phyloP scores from a whole-genome alignment of 2,113 vertebrate species.

The Falco punctatus region DNA sequence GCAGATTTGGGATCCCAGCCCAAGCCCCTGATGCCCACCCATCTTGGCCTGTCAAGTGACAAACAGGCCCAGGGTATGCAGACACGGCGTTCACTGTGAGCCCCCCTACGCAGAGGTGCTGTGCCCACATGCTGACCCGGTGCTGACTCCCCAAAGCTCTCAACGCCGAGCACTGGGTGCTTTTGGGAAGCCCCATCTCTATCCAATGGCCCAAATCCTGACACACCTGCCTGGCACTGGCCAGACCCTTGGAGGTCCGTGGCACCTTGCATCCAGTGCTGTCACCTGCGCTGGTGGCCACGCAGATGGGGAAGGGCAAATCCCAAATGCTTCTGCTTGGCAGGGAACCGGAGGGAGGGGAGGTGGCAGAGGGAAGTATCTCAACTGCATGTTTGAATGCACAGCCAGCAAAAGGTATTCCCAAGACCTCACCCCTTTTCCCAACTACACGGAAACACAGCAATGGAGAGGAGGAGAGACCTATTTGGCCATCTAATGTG shows the following conservation, averaged over 20 bases:
- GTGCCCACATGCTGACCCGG: not conserved
- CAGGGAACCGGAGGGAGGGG: not conserved
- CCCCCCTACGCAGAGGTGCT: not conserved
- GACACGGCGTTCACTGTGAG: not conserved
- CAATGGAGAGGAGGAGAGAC: not conserved
- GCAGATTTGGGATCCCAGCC: not conserved
- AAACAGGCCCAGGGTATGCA: not conserved
- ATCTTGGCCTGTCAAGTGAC: not conserved
- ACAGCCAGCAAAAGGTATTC: not conserved
- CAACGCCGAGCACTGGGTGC: not conserved
- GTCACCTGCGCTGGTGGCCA: accelerated
- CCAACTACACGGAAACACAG: not conserved
- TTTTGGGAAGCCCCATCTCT: not conserved
- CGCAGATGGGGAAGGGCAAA: not conserved
- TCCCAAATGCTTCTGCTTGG: not conserved
- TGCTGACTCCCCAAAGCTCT: not conserved
- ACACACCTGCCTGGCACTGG: not conserved
- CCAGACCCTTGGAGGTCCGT: not conserved
- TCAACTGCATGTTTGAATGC: not conserved
- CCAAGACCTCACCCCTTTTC: not conserved
- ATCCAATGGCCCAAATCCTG: not conserved
- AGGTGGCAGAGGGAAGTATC: not conserved
- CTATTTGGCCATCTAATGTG: not conserved
- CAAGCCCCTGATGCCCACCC: not conserved
- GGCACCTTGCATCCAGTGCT: not conserved